These are phyloP conservation scores for Thalassaphorura encarpata DNA, from an alignment of 1,140 invertebrate genomes.

Conservation along the genomic window DNA sequence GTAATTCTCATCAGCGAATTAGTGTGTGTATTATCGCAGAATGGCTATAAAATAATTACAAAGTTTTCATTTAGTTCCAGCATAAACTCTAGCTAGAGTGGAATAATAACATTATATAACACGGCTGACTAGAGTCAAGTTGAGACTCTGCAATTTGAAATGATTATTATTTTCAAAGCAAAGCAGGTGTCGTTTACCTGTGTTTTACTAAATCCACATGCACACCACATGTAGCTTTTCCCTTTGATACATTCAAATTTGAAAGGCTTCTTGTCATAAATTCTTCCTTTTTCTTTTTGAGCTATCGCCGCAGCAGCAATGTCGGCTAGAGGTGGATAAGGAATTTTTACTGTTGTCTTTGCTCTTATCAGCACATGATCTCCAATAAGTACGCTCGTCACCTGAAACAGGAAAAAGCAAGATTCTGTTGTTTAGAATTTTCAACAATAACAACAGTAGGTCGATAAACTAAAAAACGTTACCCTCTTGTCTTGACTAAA, in stretches of 20 bases:
- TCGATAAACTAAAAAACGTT: too few species aligned
- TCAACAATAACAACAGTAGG: too few species aligned
- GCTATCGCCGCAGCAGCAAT: background rate
- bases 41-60: constrained; percentile 50
- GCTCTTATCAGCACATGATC: background rate
- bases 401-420: too few species aligned
- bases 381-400: too few species aligned
- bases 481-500: too few species aligned
- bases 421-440: too few species aligned
- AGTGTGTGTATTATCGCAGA: constrained; percentile 90
- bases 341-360: constrained; percentile 10
- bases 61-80: too few species aligned
- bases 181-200: constrained; percentile 45
- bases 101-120: too few species aligned
- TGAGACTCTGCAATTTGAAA: too few species aligned
- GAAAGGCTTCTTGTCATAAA: constrained; percentile 85
- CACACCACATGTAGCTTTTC: constrained; percentile 88
- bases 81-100: too few species aligned
- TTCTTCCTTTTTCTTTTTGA: constrained; percentile 55
- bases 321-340: background rate
- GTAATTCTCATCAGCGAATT: constrained; percentile 51
- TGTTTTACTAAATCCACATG: constrained; percentile 79
- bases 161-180: background rate
- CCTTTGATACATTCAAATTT: constrained; percentile 58
- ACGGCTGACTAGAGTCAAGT: too few species aligned